These are phyloP conservation scores for Enteromius viviparus DNA, from an alignment of 2,797 vertebrate genomes.

Conservation along the genomic window DNA sequence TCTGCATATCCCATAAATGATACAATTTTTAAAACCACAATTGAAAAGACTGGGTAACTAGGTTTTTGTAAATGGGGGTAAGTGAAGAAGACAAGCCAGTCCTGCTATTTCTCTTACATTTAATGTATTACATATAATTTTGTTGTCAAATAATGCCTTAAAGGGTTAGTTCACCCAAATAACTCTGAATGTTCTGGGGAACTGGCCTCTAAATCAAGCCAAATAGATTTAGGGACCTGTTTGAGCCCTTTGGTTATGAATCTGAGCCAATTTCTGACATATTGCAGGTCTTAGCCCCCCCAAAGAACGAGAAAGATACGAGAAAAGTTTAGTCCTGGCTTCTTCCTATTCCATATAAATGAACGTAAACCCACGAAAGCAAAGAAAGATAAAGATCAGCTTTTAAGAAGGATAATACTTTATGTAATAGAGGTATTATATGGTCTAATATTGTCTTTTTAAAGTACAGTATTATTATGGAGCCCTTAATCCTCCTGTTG, in stretches of 20 bases:
- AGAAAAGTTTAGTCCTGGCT: not conserved
- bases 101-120: not conserved
- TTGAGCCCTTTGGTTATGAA: constrained; percentile 1
- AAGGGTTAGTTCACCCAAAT: too few species aligned
- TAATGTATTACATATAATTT: not conserved
- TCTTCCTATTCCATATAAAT: constrained; percentile 1
- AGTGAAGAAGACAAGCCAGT: not conserved
- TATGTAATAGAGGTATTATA: not conserved
- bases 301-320: not conserved
- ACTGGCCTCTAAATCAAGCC: not conserved
- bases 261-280: not conserved
- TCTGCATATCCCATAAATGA: not conserved
- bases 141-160: not conserved
- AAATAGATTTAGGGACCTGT: constrained; percentile 15
- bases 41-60: not conserved
- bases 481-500: not conserved
- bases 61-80: not conserved
- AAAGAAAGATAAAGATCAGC: too few species aligned
- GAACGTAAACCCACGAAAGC: not conserved
- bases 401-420: not conserved
- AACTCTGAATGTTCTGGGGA: too few species aligned
- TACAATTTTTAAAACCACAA: constrained; percentile 4
- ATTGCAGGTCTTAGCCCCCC: not conserved
- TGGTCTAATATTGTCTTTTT: not conserved
- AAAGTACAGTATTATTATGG: not conserved